A percentile compares a stretch with the other conserved stretches of the same genome.
Evolutionary conservation across 2,113 vertebrate species (phyloP).

Genomic region (Pionites leucogaster): DNA sequence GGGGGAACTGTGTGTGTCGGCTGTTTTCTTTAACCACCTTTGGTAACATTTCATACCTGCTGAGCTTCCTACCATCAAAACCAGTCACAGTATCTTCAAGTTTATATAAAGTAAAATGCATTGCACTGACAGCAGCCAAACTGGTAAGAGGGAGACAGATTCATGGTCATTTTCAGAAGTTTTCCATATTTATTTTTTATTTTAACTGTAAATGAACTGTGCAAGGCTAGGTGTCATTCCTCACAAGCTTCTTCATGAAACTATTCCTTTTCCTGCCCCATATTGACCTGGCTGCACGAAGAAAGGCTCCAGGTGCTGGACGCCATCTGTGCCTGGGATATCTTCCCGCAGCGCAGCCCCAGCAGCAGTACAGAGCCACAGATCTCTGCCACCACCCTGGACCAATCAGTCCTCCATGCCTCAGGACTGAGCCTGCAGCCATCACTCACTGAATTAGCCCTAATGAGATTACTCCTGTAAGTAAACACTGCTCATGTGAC

Average conservation of each 20-base stretch:
- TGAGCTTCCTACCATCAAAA: background rate
- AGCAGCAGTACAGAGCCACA: background rate
- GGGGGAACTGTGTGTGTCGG: background rate
- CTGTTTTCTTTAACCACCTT: background rate
- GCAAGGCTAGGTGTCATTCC: background rate
- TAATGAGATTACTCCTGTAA: conserved; percentile 13
- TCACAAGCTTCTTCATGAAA: background rate
- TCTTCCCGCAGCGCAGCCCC: too few species aligned
- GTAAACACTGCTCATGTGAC: conserved; percentile 1
- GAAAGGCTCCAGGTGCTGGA: background rate
- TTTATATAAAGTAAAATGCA: background rate
- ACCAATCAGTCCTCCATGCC: background rate
- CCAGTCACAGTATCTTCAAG: background rate
- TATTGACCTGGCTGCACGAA: background rate
- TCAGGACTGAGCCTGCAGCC: background rate
- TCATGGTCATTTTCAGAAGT: background rate
- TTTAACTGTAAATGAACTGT: background rate
- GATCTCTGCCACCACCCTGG: background rate
- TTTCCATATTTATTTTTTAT: background rate
- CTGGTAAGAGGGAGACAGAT: background rate
- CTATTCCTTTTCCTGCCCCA: background rate
- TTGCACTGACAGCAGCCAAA: background rate
- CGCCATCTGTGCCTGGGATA: background rate
- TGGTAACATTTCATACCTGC: background rate
- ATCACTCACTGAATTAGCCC: background rate